Base-by-base conservation (phyloP, 2,888 invertebrate species). In the Brachyptera risi region DNA sequence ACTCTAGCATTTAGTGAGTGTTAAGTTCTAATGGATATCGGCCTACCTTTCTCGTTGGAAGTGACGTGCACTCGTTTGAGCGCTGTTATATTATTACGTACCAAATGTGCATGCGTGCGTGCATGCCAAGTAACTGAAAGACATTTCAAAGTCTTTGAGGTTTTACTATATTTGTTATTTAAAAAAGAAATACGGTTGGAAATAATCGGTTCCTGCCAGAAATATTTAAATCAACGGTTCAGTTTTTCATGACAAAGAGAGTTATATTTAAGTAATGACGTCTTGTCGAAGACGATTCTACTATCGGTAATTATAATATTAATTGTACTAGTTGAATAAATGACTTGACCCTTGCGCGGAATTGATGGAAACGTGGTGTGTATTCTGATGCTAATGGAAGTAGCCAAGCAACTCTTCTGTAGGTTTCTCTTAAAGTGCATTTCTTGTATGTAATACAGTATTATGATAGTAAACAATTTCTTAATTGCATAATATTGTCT, bases 391-490 rank as follows among this genome's bases (percentile, higher is more conserved):
- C 63, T 64, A 57, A 58, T 65, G 66, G 65, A 65, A 66, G 65
- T 66, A 65, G 67, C 60, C 59, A 80, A n/a, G n/a, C n/a, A n/a
- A 81, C 87, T 88, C 88, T 88, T 88, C 88, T 88, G 87, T 87
- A 87, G 87, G 87, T 88, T 88, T 88, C 87, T n/a, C 83, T 84
- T 83, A 82, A 86, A 86, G 88, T 88, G 88, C 88, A 88, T 88
- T 88, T 88, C 88, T 87, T 87, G 86, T 87, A 87, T 87, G 86
- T 88, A 87, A 87, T 88, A 88, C 88, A 88, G 88, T 88, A 88
- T 88, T 88, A 88, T 85, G 77, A 84, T 85, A 85, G 83, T 77
- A 75, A 73, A 73, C 35, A 64, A 60, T 42, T n/a, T n/a, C 27
- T 58, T 61, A 57, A 56, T 57, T 61, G 56, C 56, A 27, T 58